Base-by-base conservation (phyloP, 2,113 vertebrate genomes). In the Tachysurus fulvidraco region DNA sequence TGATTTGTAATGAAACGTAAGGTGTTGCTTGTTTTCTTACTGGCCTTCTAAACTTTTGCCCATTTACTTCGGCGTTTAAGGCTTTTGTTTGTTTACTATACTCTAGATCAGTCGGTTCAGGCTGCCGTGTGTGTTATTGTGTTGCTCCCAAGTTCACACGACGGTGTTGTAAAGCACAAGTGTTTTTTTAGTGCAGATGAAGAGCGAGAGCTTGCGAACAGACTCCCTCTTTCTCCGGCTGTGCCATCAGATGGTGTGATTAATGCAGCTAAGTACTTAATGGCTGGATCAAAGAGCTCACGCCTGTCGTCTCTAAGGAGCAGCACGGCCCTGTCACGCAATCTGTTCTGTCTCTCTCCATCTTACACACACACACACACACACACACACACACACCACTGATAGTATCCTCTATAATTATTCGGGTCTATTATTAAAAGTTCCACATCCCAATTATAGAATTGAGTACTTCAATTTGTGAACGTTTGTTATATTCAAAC, bases 231-330 rank as follows among this genome's bases (percentile, higher is more conserved):
- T 57, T 74, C 76, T 84, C 64, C 52, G 19, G 41, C 69, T 92
- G 92, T 92, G 91, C 92, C 90, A 91, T 91, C 92, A 92, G 93
- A 71, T 54, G 23, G 74, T 74, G 25, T 79, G 85, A 91, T 89
- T 94, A 94, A 95, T 94, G 92, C 88, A 55, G 88, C 87, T 93
- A 89, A 93, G 89, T 85, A 80, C 80, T 88, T 88, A 85, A 91
- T 92, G 88, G 87, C 89, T 91, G 90, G 91, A 94, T 93, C 92
- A 91, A 90, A 92, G 85, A 88, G 88, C 25, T 85, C 88, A 91
- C 84, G 88, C 85, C 88, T 84, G 89, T 71, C n/a, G 90, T 93
- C 92, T 89, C 89, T 85, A 64, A 88, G 88, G 87, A 74, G 77
- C 13, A 77, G 64, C 28, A 62, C 36, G 67, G 62, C 54, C 67